Evolutionary conservation across 1,140 invertebrate genomes (phyloP).

Genomic region (Aphis craccivora): DNA sequence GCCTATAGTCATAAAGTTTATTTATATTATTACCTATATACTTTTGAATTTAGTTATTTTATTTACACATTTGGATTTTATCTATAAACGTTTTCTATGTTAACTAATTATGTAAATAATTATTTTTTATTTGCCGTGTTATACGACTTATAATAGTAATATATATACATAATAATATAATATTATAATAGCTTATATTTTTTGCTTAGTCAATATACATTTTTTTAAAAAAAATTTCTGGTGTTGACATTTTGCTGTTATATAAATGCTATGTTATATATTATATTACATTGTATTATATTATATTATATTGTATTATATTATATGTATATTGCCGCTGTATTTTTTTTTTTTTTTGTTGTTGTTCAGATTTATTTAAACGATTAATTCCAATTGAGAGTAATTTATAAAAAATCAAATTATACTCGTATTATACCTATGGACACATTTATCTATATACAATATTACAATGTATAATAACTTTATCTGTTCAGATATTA

Average conservation of each 20-base stretch:
- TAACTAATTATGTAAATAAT: slow-evolving; percentile 46
- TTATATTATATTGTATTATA: no score
- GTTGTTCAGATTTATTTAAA: background rate
- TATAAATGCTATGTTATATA: slow-evolving; percentile 6
- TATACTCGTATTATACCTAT: background rate
- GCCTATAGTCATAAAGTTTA: slow-evolving; percentile 2
- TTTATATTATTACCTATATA: background rate
- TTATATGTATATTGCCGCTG: background rate
- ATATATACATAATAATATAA: no score
- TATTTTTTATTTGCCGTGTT: slow-evolving; percentile 33
- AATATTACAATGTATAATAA: background rate
- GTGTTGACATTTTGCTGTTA: background rate
- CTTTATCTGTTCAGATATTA: background rate
- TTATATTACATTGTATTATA: background rate
- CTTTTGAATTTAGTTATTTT: background rate
- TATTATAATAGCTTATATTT: slow-evolving; percentile 19
- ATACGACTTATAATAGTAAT: no score
- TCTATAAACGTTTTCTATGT: slow-evolving; percentile 14
- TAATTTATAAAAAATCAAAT: background rate
- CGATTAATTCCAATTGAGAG: background rate
- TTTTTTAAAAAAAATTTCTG: background rate
- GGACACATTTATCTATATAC: no score
- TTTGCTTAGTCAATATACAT: slow-evolving; percentile 16
- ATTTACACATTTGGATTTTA: background rate
- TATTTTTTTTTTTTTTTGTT: background rate